These are phyloP conservation scores for Caenorhabditis sinica DNA, from an alignment of 2,888 invertebrate genomes.

Conservation along the genomic window DNA sequence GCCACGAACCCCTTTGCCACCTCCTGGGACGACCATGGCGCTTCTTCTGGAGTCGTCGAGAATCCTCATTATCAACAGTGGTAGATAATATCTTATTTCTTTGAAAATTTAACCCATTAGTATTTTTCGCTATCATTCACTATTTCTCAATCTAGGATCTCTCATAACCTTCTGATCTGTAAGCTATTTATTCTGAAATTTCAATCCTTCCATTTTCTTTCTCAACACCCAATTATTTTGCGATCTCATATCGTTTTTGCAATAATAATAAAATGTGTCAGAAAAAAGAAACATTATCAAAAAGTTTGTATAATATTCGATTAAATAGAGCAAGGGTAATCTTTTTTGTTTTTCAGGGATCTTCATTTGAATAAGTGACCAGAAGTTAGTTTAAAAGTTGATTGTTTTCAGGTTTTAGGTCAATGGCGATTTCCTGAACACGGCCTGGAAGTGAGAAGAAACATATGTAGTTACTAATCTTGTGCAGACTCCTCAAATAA, in stretches of 20 bases:
- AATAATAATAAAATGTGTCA: too few relatives aligned
- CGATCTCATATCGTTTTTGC: constrained; percentile 45
- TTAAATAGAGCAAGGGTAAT: too few relatives aligned
- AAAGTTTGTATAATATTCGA: not conserved
- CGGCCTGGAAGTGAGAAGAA: too few relatives aligned
- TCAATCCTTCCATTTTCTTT: not conserved
- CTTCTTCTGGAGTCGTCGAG: constrained; percentile 46
- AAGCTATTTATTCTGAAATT: not conserved
- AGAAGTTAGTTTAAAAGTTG: too few relatives aligned
- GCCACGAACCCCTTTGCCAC: constrained; percentile 69
- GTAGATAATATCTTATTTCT: constrained; percentile 39
- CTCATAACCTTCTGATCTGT: not conserved
- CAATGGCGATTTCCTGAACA: too few relatives aligned
- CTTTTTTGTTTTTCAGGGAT: too few relatives aligned
- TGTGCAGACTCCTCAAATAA: too few relatives aligned
- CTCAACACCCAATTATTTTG: constrained; percentile 6
- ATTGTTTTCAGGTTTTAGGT: too few relatives aligned
- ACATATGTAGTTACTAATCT: too few relatives aligned
- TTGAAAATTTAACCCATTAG: not conserved
- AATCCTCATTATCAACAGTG: constrained; percentile 72
- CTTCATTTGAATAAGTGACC: too few relatives aligned
- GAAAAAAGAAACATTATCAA: constrained; percentile 3
- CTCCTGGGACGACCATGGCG: constrained; percentile 67
- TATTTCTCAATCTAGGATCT: constrained; percentile 14
- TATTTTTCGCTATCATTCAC: not conserved